Percentiles rank a stretch among this genome's conserved stretches.
Conservation (phyloP, 2,113 vertebrate species). For the Nerophis lumbriciformis region DNA sequence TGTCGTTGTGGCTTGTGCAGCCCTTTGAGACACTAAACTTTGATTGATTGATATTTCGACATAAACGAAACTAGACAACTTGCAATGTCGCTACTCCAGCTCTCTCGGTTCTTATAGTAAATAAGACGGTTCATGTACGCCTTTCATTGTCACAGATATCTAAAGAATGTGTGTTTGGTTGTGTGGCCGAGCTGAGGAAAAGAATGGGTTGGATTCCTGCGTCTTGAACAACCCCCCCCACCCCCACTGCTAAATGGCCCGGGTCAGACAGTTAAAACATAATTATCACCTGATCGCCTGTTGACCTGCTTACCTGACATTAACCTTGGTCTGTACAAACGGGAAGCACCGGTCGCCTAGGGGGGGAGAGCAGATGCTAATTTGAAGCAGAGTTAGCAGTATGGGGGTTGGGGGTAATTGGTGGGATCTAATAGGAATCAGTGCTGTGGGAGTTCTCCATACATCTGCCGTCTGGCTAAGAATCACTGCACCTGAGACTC, state of each 20-base stretch:
- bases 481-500: slow-evolving; percentile 65
- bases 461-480: slow-evolving; percentile 63
- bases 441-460: slow-evolving; percentile 58
- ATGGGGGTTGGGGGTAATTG: slow-evolving; percentile 48
- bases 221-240: background rate
- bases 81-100: too few species aligned
- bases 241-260: slow-evolving; percentile 48
- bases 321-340: slow-evolving; percentile 62
- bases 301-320: slow-evolving; percentile 68
- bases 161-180: slow-evolving; percentile 34
- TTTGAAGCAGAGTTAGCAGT: slow-evolving; percentile 62
- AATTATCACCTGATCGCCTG: slow-evolving; percentile 60
- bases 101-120: background rate
- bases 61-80: too few species aligned
- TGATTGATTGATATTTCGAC: too few species aligned
- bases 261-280: slow-evolving; percentile 68
- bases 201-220: slow-evolving; percentile 52
- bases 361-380: slow-evolving; percentile 60
- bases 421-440: slow-evolving; percentile 65
- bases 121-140: slow-evolving; percentile 58
- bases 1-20: too few species aligned
- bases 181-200: slow-evolving; percentile 14
- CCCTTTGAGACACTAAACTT: too few species aligned
- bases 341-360: slow-evolving; percentile 49
- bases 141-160: slow-evolving; percentile 56